phyloP scores from a whole-genome alignment of 2,113 vertebrate species.

The Heptranchias perlo region DNA sequence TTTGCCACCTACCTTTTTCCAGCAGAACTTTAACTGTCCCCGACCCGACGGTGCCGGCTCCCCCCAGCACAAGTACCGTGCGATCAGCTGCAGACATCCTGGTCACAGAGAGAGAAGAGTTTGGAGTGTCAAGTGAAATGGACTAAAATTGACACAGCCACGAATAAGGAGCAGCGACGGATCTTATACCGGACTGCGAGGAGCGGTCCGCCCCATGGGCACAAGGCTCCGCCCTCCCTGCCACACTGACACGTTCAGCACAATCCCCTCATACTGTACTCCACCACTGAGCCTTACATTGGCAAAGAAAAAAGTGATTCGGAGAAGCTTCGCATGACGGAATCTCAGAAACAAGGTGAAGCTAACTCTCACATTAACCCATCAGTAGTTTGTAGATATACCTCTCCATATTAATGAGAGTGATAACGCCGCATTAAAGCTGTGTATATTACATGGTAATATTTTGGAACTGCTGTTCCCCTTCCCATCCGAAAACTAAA shows the following conservation, averaged over 20 bases:
- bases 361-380: not conserved
- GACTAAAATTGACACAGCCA: not conserved
- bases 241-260: not conserved
- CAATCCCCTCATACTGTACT: not conserved
- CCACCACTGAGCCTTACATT: not conserved
- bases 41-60: conserved; percentile 68
- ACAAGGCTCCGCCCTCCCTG: not conserved
- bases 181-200: not conserved
- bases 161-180: not conserved
- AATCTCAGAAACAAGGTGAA: not conserved
- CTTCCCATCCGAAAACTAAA: not conserved
- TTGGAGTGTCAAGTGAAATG: not conserved
- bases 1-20: conserved; percentile 62
- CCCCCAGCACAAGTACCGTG: conserved; percentile 67
- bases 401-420: not conserved
- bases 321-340: not conserved
- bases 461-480: not conserved
- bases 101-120: not conserved
- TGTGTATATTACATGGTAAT: not conserved
- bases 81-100: conserved; percentile 63
- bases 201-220: not conserved
- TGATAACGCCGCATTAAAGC: not conserved
- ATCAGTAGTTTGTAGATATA: not conserved
- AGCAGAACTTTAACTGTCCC: conserved; percentile 66
- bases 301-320: not conserved